Conservation (phyloP, 2,888 invertebrate genomes). For the Pseudococcus viburni region DNA sequence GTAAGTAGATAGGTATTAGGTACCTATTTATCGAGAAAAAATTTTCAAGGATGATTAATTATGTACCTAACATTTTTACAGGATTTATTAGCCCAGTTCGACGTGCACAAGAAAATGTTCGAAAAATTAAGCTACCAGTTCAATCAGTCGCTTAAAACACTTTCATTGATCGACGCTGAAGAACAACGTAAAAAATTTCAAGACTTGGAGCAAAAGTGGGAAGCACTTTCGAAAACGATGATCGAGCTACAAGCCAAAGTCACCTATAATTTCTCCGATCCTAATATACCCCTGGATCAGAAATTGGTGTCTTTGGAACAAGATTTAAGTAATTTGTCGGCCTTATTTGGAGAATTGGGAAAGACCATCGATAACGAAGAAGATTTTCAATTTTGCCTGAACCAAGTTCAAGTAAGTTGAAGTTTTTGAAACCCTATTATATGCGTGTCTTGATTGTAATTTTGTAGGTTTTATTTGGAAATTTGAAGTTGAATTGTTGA, state of each 20-base stretch:
- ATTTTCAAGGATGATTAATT: background rate
- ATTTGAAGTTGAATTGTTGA: background rate
- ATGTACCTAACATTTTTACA: conserved; percentile 68
- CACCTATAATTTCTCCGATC: conserved; percentile 37
- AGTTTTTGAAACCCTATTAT: background rate
- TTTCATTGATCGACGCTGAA: conserved; percentile 89
- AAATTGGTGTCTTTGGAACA: conserved; percentile 75
- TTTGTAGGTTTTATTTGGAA: background rate
- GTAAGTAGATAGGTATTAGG: conserved; percentile 46
- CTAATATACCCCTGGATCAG: conserved; percentile 70
- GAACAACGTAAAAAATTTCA: conserved; percentile 84
- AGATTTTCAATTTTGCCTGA: conserved; percentile 83
- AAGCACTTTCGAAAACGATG: conserved; percentile 77
- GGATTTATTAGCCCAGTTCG: conserved; percentile 89
- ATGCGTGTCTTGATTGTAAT: too few relatives aligned
- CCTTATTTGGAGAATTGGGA: conserved; percentile 80
- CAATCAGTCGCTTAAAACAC: conserved; percentile 83
- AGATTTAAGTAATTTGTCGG: conserved; percentile 82
- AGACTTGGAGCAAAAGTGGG: conserved; percentile 85
- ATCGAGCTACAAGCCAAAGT: conserved; percentile 68
- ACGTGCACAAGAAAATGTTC: conserved; percentile 84
- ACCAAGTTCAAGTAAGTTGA: conserved; percentile 60
- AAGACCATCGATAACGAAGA: conserved; percentile 88
- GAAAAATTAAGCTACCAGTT: conserved; percentile 82
- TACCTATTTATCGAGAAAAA: background rate